These are phyloP conservation scores for Euspilapteryx auroguttella DNA, from an alignment of 2,888 invertebrate genomes.

Conservation along the genomic window DNA sequence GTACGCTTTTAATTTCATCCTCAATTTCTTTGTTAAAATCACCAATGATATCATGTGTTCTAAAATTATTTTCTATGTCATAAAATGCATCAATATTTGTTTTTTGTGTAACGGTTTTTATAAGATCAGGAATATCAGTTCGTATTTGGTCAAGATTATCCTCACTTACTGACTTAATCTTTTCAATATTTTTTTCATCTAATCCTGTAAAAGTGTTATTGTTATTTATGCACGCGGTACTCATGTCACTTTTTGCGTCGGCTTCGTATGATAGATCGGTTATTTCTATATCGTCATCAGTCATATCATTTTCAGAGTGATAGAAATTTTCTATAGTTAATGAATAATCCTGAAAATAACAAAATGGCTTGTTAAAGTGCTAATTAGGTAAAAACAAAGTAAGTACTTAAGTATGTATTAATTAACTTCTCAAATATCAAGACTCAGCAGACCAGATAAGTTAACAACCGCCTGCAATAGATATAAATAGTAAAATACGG, in stretches of 20 bases:
- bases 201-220: constrained; percentile 11
- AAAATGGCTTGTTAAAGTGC: no score
- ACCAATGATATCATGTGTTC: constrained; percentile 53
- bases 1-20: constrained; percentile 56
- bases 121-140: constrained; percentile 42
- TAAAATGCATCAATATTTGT: constrained; percentile 24
- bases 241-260: constrained; percentile 17
- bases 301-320: constrained; percentile 56
- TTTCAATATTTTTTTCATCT: constrained; percentile 12
- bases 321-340: constrained; percentile 47
- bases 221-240: constrained; percentile 21
- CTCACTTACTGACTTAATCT: no score
- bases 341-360: constrained; percentile 41
- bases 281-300: constrained; percentile 47
- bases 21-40: constrained; percentile 64
- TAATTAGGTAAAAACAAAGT: no score
- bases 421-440: no score
- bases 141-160: constrained; percentile 17
- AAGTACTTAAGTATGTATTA: no score
- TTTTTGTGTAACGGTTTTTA: constrained; percentile 40
- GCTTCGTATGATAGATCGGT: constrained; percentile 25
- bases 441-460: no score
- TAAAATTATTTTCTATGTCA: constrained; percentile 49
- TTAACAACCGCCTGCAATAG: no score
- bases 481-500: no score